Conservation (phyloP, 2,888 invertebrate species). For the Hirtodrosophila alboralis region DNA sequence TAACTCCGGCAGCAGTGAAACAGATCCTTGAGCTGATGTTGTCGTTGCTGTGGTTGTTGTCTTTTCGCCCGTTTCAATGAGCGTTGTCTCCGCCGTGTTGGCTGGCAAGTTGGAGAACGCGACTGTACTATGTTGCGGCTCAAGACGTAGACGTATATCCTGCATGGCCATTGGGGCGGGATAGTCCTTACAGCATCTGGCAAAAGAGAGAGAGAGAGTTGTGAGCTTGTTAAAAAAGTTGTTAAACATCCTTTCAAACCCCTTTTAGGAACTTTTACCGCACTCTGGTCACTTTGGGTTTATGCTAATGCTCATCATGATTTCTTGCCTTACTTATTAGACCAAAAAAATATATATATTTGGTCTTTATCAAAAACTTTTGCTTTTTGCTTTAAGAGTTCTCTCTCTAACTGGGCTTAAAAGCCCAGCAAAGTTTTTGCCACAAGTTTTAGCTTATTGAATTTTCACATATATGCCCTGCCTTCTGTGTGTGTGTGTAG, state of each 20-base stretch:
- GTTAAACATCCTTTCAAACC: constrained; percentile 38
- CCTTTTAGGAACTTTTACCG: constrained; percentile 33
- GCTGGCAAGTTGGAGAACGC: constrained; percentile 46
- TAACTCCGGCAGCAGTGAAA: constrained; percentile 61
- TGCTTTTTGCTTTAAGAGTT: constrained; percentile 48
- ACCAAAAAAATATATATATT: constrained; percentile 33
- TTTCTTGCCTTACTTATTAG: constrained; percentile 46
- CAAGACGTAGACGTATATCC: constrained; percentile 83
- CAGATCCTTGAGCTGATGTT: constrained; percentile 3
- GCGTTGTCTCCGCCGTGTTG: constrained; percentile 62
- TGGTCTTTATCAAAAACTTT: constrained; percentile 9
- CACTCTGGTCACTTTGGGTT: constrained; percentile 50
- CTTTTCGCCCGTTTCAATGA: constrained; percentile 59
- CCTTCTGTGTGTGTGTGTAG: constrained; percentile 22
- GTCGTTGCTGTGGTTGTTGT: constrained; percentile 6
- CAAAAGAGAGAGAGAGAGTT: constrained; percentile 13
- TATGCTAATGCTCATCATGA: constrained; percentile 61
- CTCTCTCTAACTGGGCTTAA: constrained; percentile 32
- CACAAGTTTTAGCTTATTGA: constrained; percentile 70
- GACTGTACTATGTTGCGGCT: constrained; percentile 74
- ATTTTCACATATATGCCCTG: too few relatives aligned
- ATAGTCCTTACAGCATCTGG: constrained; percentile 61
- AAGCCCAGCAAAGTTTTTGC: constrained; percentile 51
- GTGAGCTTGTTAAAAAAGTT: constrained; percentile 50
- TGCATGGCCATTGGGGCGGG: constrained; percentile 77